phyloP scores from a whole-genome alignment of 2,888 invertebrate species.

The Nemoura dubitans region DNA sequence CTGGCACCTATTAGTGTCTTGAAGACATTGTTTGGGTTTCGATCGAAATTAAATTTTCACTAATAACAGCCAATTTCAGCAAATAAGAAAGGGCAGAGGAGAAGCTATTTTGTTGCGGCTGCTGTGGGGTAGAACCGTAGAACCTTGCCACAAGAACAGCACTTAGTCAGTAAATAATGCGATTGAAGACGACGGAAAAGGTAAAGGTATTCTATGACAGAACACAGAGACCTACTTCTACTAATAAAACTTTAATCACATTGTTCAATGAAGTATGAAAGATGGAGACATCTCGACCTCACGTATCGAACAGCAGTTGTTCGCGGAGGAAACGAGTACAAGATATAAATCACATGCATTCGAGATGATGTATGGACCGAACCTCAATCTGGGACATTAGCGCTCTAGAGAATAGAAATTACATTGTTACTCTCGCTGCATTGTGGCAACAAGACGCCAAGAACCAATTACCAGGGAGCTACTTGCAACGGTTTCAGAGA shows the following conservation, averaged over 20 bases:
- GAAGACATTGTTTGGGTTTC: neutral
- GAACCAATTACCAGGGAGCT: neutral
- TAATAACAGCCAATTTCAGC: neutral
- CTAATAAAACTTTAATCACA: neutral
- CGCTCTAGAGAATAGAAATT: neutral
- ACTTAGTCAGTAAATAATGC: neutral
- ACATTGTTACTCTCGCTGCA: neutral
- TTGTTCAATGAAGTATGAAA: conserved; percentile 7
- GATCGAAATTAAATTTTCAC: neutral
- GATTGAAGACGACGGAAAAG: neutral
- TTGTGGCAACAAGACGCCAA: neutral
- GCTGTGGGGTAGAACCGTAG: neutral
- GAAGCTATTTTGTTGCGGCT: neutral
- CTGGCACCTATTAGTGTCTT: neutral
- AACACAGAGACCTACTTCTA: neutral
- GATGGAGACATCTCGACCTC: conserved; percentile 2
- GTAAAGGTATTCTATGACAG: neutral
- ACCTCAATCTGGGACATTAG: neutral
- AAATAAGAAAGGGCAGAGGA: neutral
- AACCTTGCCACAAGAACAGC: neutral
- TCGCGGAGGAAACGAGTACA: neutral
- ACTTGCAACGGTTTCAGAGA: neutral
- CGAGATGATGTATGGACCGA: neutral
- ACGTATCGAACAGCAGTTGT: neutral
- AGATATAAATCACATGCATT: neutral